Percentiles rank a stretch among this genome's conserved stretches.
Conservation (phyloP, 2,888 invertebrate genomes). For the Nephrotoma appendiculata region DNA sequence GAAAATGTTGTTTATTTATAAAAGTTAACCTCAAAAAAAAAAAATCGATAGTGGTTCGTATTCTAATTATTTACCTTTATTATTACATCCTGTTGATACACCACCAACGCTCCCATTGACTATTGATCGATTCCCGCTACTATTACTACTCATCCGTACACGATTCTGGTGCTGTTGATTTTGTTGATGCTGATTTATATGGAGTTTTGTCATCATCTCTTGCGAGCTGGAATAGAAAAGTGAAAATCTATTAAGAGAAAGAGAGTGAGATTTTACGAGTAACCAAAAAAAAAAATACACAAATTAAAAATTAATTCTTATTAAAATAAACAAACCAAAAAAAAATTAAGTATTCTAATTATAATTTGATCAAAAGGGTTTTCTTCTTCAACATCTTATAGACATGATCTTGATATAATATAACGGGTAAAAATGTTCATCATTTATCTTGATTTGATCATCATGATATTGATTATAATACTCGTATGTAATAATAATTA, state of each 20-base stretch:
- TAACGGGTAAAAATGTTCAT: not conserved
- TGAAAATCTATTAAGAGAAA: constrained; percentile 1
- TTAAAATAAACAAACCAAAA: not conserved
- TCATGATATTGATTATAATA: not conserved
- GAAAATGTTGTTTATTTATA: not conserved
- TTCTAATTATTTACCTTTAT: constrained; percentile 1
- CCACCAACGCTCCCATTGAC: not conserved
- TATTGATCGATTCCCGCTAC: not conserved
- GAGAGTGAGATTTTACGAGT: not conserved
- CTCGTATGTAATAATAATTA: not conserved
- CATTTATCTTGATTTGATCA: not conserved
- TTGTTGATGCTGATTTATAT: constrained; percentile 22
- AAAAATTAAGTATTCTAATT: not conserved
- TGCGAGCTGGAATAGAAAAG: constrained; percentile 9
- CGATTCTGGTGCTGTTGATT: constrained; percentile 29
- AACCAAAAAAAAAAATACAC: constrained; percentile 5
- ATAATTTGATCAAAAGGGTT: not conserved
- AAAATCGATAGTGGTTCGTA: not conserved
- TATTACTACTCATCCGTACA: constrained; percentile 20
- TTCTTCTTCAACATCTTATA: not conserved
- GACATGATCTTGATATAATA: not conserved
- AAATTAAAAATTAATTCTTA: not conserved
- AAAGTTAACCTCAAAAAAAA: not conserved
- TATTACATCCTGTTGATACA: constrained; percentile 1
- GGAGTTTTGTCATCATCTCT: constrained; percentile 9